Evolutionary conservation across 2,888 invertebrate species (phyloP), one percentile per base, ranked within the genome.

Genomic region (Apodemia mormo): DNA sequence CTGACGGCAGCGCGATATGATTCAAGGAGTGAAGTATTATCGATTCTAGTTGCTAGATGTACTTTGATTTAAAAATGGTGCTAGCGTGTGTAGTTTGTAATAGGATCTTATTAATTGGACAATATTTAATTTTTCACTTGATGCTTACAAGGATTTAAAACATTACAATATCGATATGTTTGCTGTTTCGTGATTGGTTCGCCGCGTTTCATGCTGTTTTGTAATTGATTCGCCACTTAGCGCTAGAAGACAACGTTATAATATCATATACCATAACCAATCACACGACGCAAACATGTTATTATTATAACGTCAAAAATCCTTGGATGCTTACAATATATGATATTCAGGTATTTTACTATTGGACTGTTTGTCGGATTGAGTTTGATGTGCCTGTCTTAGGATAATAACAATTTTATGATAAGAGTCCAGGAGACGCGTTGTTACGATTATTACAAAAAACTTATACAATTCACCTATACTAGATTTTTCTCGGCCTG

Each of bases 1-100:
- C 96, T 2, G 74, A 75, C n/a, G 65, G 64, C 69, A 65, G 61
- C 65, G 71, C 69, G 70, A 64, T 65, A 8, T 56, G 61, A 61
- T 37, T 65, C 54, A 40, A 65, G 43, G 37, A 40, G 49, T 29
- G 29, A 29, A 30, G 22, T 30, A 66, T 30, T 66, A 10, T 52
- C 52, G 30, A 49, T 54, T 54, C 65, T 68, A 65, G 68, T 69
- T 54, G 54, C 65, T 69, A 69, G 72, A 68, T 73, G 49, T 71
- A 68, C 71, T 72, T 69, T 30, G 56, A 58, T 71, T 70, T 71
- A 43, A 68, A 70, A 72, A 73, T 73, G 74, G 74, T 74, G 74
- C 74, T 74, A 74, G 70, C 67, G 40, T 33, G 49, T 37, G 29
- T 68, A 68, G 68, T 61, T 64, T 65, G 49, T 22, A 54, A 67